Conservation (phyloP, 1,140 invertebrate species). For the Nilaparvata lugens region DNA sequence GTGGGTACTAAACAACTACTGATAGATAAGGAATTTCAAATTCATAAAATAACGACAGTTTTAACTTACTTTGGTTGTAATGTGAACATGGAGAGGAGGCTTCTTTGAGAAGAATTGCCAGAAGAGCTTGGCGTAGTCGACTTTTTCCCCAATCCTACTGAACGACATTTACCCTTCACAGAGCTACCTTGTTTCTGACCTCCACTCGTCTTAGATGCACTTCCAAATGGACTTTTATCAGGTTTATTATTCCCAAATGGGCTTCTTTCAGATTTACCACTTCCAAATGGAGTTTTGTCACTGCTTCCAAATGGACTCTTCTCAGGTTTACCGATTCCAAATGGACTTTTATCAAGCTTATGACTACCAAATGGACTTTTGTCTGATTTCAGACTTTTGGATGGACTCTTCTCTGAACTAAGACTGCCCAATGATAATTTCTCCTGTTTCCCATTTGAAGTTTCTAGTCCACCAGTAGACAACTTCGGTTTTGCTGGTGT, state of each 20-base stretch:
- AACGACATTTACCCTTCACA: not conserved
- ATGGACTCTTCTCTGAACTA: too few relatives aligned
- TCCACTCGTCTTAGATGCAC: not conserved
- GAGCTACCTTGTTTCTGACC: not conserved
- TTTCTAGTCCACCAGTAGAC: too few relatives aligned
- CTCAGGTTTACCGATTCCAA: too few relatives aligned
- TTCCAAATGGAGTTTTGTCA: too few relatives aligned
- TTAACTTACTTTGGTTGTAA: slow-evolving; percentile 32
- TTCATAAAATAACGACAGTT: not conserved
- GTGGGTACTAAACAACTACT: too few relatives aligned
- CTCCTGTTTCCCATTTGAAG: too few relatives aligned
- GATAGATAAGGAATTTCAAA: too few relatives aligned
- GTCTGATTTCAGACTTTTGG: too few relatives aligned
- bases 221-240: not conserved
- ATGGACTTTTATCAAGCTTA: not conserved
- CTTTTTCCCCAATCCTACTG: slow-evolving; percentile 5
- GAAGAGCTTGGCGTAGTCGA: not conserved
- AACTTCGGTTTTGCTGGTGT: too few relatives aligned
- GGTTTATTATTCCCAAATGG: not conserved
- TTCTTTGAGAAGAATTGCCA: slow-evolving; percentile 24
- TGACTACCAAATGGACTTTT: not conserved
- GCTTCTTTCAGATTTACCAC: too few relatives aligned
- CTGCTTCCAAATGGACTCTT: too few relatives aligned
- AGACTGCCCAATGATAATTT: too few relatives aligned
- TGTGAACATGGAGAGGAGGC: slow-evolving; percentile 32